Evolutionary conservation across 2,797 vertebrate genomes (phyloP), one percentile per base, ranked within the genome.

Genomic region (Enteromius mattozi): DNA sequence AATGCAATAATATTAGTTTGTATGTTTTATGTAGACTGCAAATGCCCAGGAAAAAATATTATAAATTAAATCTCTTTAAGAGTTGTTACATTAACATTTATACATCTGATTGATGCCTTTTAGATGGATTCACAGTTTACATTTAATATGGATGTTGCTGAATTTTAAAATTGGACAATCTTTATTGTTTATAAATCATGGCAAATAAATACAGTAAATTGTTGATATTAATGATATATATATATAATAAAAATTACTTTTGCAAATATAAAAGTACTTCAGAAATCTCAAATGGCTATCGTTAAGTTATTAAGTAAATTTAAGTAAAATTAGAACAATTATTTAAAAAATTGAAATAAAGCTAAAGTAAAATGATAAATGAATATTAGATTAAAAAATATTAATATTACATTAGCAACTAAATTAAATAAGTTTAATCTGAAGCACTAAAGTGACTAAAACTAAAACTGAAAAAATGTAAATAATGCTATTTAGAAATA

Each of bases 31-130:
- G 37, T 49, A 33, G 3, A 59, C 2, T 40, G 6, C 61, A 51
- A 72, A 42, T 24, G 19, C 12, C 8, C 17, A 30, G 42, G 10
- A 8, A 72, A 3, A 21, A 4, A 33, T 72, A 59, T 33, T 12
- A 24, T 24, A 14, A 27, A 42, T 24, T 6, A 19, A 49, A 45
- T 66, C 9, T 13, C 24, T 19, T 33, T 33, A 51, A 74, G 70
- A 74, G 70, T 33, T 74, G 45, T 74, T 74, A 40, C 35, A n/a
- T 40, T 70, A 24, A 13, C 21, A 40, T n/a, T 70, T 42, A 24
- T 70, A 3, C 10, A 4, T 45, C 13, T 71, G n/a, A 14, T 21
- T 45, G 68, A 42, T 70, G 37, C 12, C 7, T 45, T 70, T 70
- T 24, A 24, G 35, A 40, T 42, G 16, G 7, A 66, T 70, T 70